phyloP scores from a whole-genome alignment of 2,888 invertebrate genomes.

The Tenthredo notha region DNA sequence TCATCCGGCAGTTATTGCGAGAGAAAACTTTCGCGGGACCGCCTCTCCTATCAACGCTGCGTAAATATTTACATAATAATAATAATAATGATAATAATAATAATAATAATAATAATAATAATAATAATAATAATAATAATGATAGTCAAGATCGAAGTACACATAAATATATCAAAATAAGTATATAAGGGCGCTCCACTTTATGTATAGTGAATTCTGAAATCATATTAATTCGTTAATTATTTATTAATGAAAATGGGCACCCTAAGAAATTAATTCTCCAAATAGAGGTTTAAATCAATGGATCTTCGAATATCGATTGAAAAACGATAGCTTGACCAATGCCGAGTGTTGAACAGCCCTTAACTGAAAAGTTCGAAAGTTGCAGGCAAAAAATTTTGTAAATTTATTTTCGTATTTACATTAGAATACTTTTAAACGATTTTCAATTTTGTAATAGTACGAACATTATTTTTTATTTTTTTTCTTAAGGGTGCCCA shows the following conservation, averaged over 20 bases:
- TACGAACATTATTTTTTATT: no score
- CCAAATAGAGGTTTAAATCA: no score
- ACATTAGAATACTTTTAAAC: no score
- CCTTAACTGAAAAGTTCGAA: no score
- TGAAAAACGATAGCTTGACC: no score
- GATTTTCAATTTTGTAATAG: no score
- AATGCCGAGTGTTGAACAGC: no score
- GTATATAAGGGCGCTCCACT: background rate
- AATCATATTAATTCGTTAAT: background rate
- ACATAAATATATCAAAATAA: background rate
- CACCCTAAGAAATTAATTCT: background rate
- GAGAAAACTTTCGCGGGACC: constrained; percentile 30
- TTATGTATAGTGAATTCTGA: background rate
- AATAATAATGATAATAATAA: background rate
- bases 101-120: background rate
- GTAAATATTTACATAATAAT: constrained; percentile 24
- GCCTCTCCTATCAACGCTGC: constrained; percentile 6
- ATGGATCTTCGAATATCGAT: no score
- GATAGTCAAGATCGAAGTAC: background rate
- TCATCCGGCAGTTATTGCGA: constrained; percentile 52
- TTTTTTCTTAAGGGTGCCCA: no score
- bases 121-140: background rate
- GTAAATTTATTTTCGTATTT: no score
- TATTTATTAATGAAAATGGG: background rate
- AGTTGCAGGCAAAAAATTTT: no score